Evolutionary conservation across 2,113 vertebrate species (phyloP), one percentile per base, ranked within the genome.

Genomic region (Corapipo altera): DNA sequence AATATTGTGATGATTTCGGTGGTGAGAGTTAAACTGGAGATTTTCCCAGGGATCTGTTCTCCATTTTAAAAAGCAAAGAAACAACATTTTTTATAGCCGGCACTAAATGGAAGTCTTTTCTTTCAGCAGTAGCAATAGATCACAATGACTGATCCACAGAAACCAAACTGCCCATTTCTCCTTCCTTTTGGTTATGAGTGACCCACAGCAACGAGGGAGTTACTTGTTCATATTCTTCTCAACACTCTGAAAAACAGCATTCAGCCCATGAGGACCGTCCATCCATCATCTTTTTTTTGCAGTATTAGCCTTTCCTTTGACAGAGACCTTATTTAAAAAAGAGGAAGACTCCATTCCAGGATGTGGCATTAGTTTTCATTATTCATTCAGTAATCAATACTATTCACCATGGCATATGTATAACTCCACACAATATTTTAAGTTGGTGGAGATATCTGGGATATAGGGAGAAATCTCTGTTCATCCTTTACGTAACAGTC

Each of bases 401-500:
- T 8, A 27, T 51, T 73, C 54, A 27, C 43, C 41, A 77, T 11
- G 30, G 37, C 39, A 16, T 41, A 88, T 5, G 26, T 65, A n/a
- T 49, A 75, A 86, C 51, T 49, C 24, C 57, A 48, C 30, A 33
- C 7, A 41, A 2, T 57, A 74, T 58, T 91, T 88, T n/a, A 69
- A 65, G 33, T 44, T 87, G 69, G 21, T 71, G 57, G 39, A 43
- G 35, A n/a, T 91, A 86, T 52, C 24, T 67, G 76, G n/a, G 43
- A 71, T 94, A 88, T 51, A 86, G 75, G 69, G 76, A 78, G 39
- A 94, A 92, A 91, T 77, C 88, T 49, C 51, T 52, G 46, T 88
- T 95, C 88, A 94, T 91, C 90, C 57, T 93, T 95, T 93, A 88
- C 15, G 6, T 93, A 94, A 94, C 85, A 91, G 90, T 66, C 82